Evolutionary conservation across 1,140 invertebrate genomes (phyloP), one percentile per base, ranked within the genome.

Genomic region (Sinella curviseta): DNA sequence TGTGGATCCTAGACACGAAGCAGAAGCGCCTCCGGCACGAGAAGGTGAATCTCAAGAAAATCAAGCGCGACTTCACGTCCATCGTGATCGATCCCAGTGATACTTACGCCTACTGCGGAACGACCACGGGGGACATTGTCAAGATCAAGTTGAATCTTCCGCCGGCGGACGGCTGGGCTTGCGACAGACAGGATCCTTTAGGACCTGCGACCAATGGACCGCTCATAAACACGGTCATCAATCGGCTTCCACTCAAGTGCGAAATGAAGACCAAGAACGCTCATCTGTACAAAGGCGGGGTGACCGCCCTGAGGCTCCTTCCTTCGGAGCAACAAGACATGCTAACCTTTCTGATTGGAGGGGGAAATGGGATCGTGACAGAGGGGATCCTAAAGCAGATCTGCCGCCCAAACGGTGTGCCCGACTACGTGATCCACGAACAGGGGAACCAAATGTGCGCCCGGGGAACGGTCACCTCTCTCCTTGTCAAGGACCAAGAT

Each of bases 341-440:
- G 57, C 14, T 60, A 12, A 70, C 65, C 31, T 82, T 97, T 16
- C 86, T 97, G 0, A 90, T 95, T 65, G 96, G 95, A 0, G 90
- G 92, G 31, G 95, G 95, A 0, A 92, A 95, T 87, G 95, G 95
- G 4, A 91, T 90, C 0, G 85, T 97, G 0, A 92, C 94, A 78
- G 82, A 93, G 30, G 67, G 26, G 1, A 48, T 33, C n/a, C 83
- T 84, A 39, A 81, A 83, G 55, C 84, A 89, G 24, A 81, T 88
- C 30, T 84, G 88, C 82, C 26, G 31, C 2, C 87, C 87, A 31
- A 81, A 84, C 36, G 88, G 88, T 35, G 86, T 88, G 78, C 86
- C 87, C 84, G 85, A 87, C 80, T 74, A 77, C 4, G n/a, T 83
- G 24, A 57, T 84, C 28, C n/a, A 60, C 24, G 82, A 84, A 55